Evolutionary conservation across 2,113 vertebrate genomes (phyloP).

Genomic region (Apeltes quadracus): DNA sequence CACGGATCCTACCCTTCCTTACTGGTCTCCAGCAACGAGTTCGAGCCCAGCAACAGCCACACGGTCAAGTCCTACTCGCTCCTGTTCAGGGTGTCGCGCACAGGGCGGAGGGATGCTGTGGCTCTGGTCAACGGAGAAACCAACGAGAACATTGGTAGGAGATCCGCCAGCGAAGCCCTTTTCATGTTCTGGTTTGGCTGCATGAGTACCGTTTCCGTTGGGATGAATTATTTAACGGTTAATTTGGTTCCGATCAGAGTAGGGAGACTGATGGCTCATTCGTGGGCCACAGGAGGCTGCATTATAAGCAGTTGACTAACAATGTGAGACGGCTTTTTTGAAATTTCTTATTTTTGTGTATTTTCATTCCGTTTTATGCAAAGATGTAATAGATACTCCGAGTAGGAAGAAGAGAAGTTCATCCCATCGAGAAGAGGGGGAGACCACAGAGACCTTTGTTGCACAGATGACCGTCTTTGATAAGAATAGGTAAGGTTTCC

Average conservation of each 20-base stretch:
- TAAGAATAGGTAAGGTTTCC: slow-evolving; percentile 90
- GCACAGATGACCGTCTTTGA: slow-evolving; percentile 99
- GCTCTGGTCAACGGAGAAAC: slow-evolving; percentile 92
- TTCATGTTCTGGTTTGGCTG: neutral
- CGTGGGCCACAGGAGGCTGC: neutral
- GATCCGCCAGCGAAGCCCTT: neutral
- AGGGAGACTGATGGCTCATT: neutral
- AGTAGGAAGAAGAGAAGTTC: slow-evolving; percentile 90
- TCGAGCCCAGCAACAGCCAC: slow-evolving; percentile 99
- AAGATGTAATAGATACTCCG: slow-evolving; percentile 93
- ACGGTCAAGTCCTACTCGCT: slow-evolving; percentile 99
- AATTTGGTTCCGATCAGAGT: neutral
- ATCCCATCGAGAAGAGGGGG: slow-evolving; percentile 91
- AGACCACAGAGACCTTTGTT: slow-evolving; percentile 88
- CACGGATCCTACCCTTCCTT: slow-evolving; percentile 93
- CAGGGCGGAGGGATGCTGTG: slow-evolving; percentile 89
- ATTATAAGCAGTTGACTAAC: neutral
- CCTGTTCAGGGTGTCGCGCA: slow-evolving; percentile 95
- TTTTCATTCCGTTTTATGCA: neutral
- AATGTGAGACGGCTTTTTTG: neutral
- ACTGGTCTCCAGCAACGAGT: slow-evolving; percentile 97
- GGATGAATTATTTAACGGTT: neutral
- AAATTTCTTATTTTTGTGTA: neutral
- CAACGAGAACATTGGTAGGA: slow-evolving; percentile 95
- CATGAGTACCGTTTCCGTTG: neutral